Base-by-base conservation (phyloP, 2,113 vertebrate species). In the Tretioscincus oriximinensis region DNA sequence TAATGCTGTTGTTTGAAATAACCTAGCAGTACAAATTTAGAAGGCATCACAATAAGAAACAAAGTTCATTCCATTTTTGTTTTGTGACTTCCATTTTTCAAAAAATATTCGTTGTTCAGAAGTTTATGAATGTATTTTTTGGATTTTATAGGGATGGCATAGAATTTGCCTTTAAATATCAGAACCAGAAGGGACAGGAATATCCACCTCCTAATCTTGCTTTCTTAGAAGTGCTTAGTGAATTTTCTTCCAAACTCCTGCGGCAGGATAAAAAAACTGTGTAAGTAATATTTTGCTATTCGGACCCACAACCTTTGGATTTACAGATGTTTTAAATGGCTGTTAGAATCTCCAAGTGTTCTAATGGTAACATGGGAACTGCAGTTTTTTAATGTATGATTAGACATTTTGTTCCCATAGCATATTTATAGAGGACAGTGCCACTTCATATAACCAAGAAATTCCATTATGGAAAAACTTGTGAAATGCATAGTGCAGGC, bases 201-300 rank as follows among this genome's bases (percentile, higher is more conserved):
- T 98, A 97, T 84, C 98, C 98, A 74, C 98, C 98, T 76, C 94
- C 97, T 66, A 99, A 99, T 88, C 91, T 99, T 92, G 98, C 98
- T 91, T 99, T 99, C 94, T 95, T 99, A 70, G 98, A 99, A 92
- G 98, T 99, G 61, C 94, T 99, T 21, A 98, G 98, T 88, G 98
- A 99, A 92, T 99, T 99, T 90, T 99, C 98, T 79, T 99, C 98
- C 77, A 99, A 99, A 90, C 96, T 99, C 51, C 93, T 99, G 85
- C 96, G 98, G 21, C 98, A 99, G 84, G 98, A 99, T 94, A 99
- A 99, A 84, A 99, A 98, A 94, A 99, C 98, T 31, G 98, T 99
- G 98, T 99, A 99, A 98, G 98, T 96, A 76, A 20, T 1, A 41
- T 54, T 65, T 78, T 41, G 5, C 60, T 29, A 18, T 12, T 51